Base-by-base conservation (phyloP, 2,888 invertebrate genomes). In the Nymphalis polychloros region DNA sequence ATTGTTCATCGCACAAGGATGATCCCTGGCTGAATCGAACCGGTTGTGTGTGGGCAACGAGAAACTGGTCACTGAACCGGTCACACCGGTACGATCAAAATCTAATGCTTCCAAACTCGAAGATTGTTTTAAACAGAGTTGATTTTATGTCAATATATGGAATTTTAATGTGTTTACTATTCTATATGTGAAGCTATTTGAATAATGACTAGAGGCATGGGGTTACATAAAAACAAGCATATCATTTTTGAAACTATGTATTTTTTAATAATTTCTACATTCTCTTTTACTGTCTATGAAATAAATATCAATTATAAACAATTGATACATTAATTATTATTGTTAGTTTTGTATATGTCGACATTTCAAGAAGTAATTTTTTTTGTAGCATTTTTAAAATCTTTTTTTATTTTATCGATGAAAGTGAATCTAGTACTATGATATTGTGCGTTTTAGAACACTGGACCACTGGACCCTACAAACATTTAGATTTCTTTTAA, bases 401-500 rank as follows among this genome's bases (percentile, higher is more conserved):
- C 46, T 50, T 46, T 64, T 60, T 53, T 61, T 61, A 23, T 59
- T 77, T 79, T 83, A 86, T 84, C 82, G 86, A 88, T 89, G 90
- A 89, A 85, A 88, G 91, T 91, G 92, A 89, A 75, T 88, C 89
- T 90, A 90, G 86, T 84, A 84, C 89, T 88, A 91, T 90, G 90
- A 90, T 90, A 92, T 92, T 92, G 93, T 93, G 93, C 93, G 92
- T 92, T 88, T 81, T 68, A 82, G 81, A 89, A 92, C 91, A 91
- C 92, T 92, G 92, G 92, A 92, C 92, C 92, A 91, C 92, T 92
- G 92, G 92, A 92, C 92, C 92, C 92, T 92, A 92, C 90, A 83
- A 88, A 92, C 92, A 92, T 90, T 91, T 87, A 92, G 89, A 92
- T 90, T 91, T 89, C 84, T 77, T 85, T 88, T 86, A 87, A 89